phyloP scores from a whole-genome alignment of 1,140 invertebrate genomes.

The Riptortus pedestris region DNA sequence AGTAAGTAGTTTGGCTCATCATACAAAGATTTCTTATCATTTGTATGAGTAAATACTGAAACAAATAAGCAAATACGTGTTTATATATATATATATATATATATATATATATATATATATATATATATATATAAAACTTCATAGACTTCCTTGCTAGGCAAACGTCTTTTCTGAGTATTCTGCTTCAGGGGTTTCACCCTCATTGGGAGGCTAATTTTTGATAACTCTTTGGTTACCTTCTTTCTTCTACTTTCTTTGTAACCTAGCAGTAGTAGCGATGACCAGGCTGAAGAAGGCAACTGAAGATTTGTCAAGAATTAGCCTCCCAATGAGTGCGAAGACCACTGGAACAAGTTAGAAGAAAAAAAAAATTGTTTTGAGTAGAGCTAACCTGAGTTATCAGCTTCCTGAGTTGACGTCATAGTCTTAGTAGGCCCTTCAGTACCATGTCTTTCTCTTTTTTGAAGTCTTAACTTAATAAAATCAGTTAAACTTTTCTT shows the following conservation, averaged over 20 bases:
- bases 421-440: background rate
- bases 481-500: background rate
- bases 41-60: background rate
- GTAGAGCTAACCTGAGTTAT: background rate
- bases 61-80: background rate
- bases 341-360: background rate
- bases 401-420: background rate
- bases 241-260: no score
- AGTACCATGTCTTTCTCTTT: no score
- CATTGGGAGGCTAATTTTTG: no score
- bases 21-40: background rate
- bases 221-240: no score
- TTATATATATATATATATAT: background rate
- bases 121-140: background rate
- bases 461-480: background rate
- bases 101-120: background rate
- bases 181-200: background rate
- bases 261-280: no score
- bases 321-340: background rate
- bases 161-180: background rate
- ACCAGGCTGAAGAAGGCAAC: no score
- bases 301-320: background rate
- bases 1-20: constrained; percentile 5
- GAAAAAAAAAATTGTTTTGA: background rate
- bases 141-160: background rate